These are phyloP conservation scores for Actinia equina DNA, from an alignment of 64 coral and sea anemone genomes.

Conservation along the genomic window DNA sequence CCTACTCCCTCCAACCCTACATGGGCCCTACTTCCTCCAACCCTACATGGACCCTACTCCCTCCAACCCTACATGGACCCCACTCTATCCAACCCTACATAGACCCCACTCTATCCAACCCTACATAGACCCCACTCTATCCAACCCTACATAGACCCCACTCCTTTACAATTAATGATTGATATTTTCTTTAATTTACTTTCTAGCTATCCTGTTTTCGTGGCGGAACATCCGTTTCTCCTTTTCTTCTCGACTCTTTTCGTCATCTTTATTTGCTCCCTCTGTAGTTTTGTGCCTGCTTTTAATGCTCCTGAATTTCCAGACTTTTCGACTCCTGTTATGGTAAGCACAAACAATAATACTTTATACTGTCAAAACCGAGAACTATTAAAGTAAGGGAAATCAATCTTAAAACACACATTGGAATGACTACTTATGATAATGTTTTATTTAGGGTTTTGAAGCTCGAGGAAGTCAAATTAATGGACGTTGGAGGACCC, in stretches of 20 bases:
- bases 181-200: neutral
- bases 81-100: neutral
- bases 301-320: slow-evolving; percentile 80
- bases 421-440: neutral
- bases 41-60: neutral
- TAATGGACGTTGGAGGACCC: slow-evolving; percentile 83
- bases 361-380: neutral
- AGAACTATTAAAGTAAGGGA: too few species aligned
- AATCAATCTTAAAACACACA: too few species aligned
- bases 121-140: neutral
- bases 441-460: slow-evolving; percentile 63
- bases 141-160: neutral
- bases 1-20: too few species aligned
- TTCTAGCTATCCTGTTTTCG: slow-evolving; percentile 66
- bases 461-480: slow-evolving; percentile 93
- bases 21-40: too few species aligned
- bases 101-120: neutral
- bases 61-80: neutral
- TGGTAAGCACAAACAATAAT: slow-evolving; percentile 40
- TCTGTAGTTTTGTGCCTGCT: slow-evolving; percentile 73
- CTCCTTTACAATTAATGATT: neutral
- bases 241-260: slow-evolving; percentile 59
- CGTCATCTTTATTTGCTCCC: slow-evolving; percentile 63
- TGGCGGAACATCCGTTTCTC: slow-evolving; percentile 77
- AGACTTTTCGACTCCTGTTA: slow-evolving; percentile 83